These are phyloP conservation scores for Heterodera schachtii DNA, from an alignment of 1,140 invertebrate species.

Conservation along the genomic window DNA sequence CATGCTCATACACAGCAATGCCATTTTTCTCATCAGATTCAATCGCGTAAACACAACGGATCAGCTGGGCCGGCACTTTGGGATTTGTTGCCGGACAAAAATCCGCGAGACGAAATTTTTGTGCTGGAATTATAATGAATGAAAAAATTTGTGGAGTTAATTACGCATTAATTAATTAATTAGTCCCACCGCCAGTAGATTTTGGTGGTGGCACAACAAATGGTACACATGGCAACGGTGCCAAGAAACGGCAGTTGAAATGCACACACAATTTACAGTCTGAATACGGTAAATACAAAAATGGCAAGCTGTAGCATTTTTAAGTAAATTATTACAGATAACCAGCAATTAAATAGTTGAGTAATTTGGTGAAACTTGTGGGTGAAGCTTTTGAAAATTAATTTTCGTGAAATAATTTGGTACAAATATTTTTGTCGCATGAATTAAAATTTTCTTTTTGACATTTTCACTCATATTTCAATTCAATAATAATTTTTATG, in stretches of 20 bases:
- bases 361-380: no score
- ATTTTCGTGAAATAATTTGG: no score
- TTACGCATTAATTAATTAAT: neutral
- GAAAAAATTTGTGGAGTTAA: neutral
- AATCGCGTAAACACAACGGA: slow-evolving; percentile 91
- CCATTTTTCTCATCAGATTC: slow-evolving; percentile 81
- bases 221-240: slow-evolving; percentile 52
- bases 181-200: no score
- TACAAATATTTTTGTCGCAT: no score
- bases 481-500: no score
- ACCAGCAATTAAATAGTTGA: neutral
- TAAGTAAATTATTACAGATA: neutral
- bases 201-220: slow-evolving; percentile 10
- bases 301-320: no score
- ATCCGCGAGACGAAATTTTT: slow-evolving; percentile 38
- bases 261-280: slow-evolving; percentile 48
- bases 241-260: slow-evolving; percentile 28
- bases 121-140: neutral
- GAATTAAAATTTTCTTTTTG: no score
- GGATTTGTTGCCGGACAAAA: slow-evolving; percentile 75
- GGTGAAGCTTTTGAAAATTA: no score
- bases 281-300: neutral
- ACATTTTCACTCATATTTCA: no score
- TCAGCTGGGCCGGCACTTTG: slow-evolving; percentile 87
- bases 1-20: slow-evolving; percentile 85